Conservation (phyloP, 2,113 vertebrate species). For the Leuciscus idus region DNA sequence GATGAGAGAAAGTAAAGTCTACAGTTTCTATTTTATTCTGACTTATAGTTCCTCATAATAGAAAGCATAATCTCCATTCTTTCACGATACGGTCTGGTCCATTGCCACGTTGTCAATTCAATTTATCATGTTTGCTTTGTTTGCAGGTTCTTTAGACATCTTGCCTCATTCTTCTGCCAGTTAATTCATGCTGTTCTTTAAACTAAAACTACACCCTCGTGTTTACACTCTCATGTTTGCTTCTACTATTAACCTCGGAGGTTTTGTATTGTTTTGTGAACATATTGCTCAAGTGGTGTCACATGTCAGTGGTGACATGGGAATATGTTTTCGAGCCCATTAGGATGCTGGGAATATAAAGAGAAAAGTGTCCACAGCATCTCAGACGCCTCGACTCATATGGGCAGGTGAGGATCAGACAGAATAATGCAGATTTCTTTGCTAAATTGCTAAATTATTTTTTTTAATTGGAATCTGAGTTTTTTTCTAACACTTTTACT, state of each 20-base stretch:
- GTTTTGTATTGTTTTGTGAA: conserved; percentile 46
- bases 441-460: too few species aligned
- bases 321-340: not conserved
- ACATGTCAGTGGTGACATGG: conserved; percentile 34
- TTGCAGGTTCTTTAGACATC: conserved; percentile 51
- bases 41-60: conserved; percentile 19
- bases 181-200: conserved; percentile 46
- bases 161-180: conserved; percentile 41
- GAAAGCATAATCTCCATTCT: conserved; percentile 25
- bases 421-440: too few species aligned
- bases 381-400: not conserved
- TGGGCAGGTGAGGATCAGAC: conserved; percentile 53
- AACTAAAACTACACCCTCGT: conserved; percentile 52
- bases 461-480: not conserved
- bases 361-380: not conserved
- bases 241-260: conserved; percentile 47
- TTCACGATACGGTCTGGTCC: conserved; percentile 50
- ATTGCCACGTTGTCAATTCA: conserved; percentile 46
- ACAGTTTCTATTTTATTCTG: not conserved
- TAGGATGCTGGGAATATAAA: conserved; percentile 61
- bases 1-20: not conserved
- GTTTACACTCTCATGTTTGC: conserved; percentile 59
- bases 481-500: not conserved
- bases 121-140: conserved; percentile 54
- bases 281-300: conserved; percentile 22